Base-by-base conservation (phyloP, 2,113 vertebrate species). In the Vidua macroura region DNA sequence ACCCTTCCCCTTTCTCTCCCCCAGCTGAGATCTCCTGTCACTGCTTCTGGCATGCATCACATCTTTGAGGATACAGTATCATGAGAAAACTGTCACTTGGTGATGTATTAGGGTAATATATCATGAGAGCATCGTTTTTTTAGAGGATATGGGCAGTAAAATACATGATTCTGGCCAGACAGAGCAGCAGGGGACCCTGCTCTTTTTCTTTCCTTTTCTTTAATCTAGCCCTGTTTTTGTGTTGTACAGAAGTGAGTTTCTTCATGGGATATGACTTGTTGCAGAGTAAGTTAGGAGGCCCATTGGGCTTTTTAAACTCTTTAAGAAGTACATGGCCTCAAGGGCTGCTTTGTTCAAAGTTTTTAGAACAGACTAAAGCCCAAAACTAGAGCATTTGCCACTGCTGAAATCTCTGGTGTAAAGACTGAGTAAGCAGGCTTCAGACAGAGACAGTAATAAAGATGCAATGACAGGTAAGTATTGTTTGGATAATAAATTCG, bases 211-310 rank as follows among this genome's bases (percentile, higher is more conserved):
- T 83, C 92, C 72, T 95, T 97, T 96, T 94, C 98, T 98, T 98
- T 98, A 97, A 98, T 98, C 97, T 98, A 93, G 60, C 92, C 83
- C 87, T 94, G 96, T 77, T 97, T 95, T 97, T 96, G 95, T 97
- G 95, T 97, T 98, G 96, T 94, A 96, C 97, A 97, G 97, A 96
- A 98, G 97, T 97, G 97, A 97, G 89, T 98, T 98, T 98, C 97
- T 98, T 98, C 98, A 98, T 98, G 97, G 98, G 98, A 98, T 98
- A 97, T 98, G 97, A 98, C 97, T 98, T 97, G 98, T 97, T 98
- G 97, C 97, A 98, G 97, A 97, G 97, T 97, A 97, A 98, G 96
- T 97, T 92, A 96, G 95, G 96, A 97, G 97, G 97, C 97, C 97
- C 98, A 86, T 94, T 94, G 98, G 98, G 97, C 97, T 98, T 97